Evolutionary conservation across 2,113 vertebrate genomes (phyloP), one percentile per base, ranked within the genome.

Genomic region (Cyphomyrus plagiostoma): DNA sequence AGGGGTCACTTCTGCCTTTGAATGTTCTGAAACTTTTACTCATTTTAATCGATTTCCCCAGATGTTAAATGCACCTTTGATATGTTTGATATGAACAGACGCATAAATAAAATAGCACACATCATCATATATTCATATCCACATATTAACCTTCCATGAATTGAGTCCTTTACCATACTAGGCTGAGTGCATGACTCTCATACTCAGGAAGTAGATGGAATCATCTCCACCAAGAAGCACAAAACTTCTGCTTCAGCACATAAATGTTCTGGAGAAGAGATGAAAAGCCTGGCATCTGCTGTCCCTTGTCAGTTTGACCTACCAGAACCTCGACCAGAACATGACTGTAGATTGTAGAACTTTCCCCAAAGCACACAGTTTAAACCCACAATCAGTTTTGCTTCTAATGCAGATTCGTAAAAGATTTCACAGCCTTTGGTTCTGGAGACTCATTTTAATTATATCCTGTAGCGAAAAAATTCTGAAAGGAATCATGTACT

Each of bases 41-140:
- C 48, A 26, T 30, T 50, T 52, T 3, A 30, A 26, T 52, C 48
- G 1, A 52, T n/a, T 26, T 86, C 49, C 84, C n/a, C 84, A 30
- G 49, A 52, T 48, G 52, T 30, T 86, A 50, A 50, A 86, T 50
- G 19, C 23, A 49, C 19, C 19, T 49, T 85, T 17, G 45, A 21
- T n/a, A 8, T 49, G 83, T 49, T 49, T 85, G 45, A 45, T 49
- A n/a, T 85, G 83, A 48, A 53, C 52, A 53, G 52, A 53, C 17
- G 17, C 83, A 85, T 26, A 85, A 85, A 85, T 85, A 85, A 85
- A 85, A 85, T 50, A 85, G 83, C 83, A n/a, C 45, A 30, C 21
- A 85, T n/a, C 45, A 8, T n/a, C 46, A 3, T 30, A 26, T 13
- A 86, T 21, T 49, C 23, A 50, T 50, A 19, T 49, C 4, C 48